These are phyloP conservation scores for Drosophila pseudoananassae DNA, from an alignment of 1,140 invertebrate species.

Conservation along the genomic window DNA sequence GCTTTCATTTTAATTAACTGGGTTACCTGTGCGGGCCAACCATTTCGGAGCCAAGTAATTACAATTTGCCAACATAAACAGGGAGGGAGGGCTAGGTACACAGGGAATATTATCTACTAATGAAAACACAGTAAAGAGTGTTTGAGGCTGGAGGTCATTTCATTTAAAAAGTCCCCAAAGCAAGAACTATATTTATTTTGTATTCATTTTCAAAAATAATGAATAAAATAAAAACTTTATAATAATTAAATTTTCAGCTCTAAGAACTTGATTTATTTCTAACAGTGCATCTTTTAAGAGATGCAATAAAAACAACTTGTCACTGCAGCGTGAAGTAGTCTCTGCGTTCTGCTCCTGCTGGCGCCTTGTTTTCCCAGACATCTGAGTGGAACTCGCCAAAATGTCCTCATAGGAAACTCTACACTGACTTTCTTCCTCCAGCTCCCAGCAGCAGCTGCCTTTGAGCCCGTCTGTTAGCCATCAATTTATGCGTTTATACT, in stretches of 20 bases:
- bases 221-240: too few relatives aligned
- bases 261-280: background rate
- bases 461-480: slow-evolving; percentile 7
- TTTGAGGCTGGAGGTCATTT: too few relatives aligned
- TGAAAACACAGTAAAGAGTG: too few relatives aligned
- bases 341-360: background rate
- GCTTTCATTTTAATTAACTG: slow-evolving; percentile 62
- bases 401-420: slow-evolving; percentile 9
- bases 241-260: too few relatives aligned
- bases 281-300: slow-evolving; percentile 1
- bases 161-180: too few relatives aligned
- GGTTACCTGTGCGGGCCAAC: slow-evolving; percentile 49
- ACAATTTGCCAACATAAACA: slow-evolving; percentile 21
- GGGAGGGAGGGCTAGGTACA: background rate
- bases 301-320: slow-evolving; percentile 27
- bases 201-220: too few relatives aligned
- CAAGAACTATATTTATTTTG: too few relatives aligned
- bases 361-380: slow-evolving; percentile 1
- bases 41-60: slow-evolving; percentile 48
- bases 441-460: slow-evolving; percentile 27
- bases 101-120: background rate
- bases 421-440: background rate
- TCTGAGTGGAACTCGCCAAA: slow-evolving; percentile 13
- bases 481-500: slow-evolving; percentile 31
- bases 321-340: slow-evolving; percentile 17